Percentiles rank a stretch among this genome's conserved stretches.
Evolutionary conservation across 2,797 vertebrate species (phyloP).

Genomic region (Telmatherina bonti): DNA sequence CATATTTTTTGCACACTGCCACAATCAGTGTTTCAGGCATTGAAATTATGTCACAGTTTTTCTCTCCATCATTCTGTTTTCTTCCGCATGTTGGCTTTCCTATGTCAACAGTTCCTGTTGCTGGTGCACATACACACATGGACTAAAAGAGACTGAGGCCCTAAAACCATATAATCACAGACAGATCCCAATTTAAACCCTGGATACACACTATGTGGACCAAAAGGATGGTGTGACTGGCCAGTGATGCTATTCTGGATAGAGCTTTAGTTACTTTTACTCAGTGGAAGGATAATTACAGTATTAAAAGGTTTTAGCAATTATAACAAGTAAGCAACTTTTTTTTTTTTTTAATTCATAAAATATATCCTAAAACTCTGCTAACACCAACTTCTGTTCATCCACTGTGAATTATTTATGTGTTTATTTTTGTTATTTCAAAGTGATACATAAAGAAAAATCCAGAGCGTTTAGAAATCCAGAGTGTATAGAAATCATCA

Average conservation of each 20-base stretch:
- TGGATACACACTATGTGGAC: not conserved
- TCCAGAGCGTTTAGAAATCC: too few relatives aligned
- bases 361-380: not conserved
- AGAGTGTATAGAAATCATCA: not conserved
- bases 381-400: not conserved
- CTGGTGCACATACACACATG: not conserved
- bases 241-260: not conserved
- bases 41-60: not conserved
- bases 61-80: not conserved
- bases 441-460: not conserved
- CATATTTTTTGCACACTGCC: not conserved
- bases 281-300: not conserved
- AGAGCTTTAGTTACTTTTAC: not conserved
- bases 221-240: not conserved
- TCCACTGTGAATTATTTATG: not conserved
- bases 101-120: not conserved
- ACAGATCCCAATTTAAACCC: not conserved
- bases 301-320: not conserved
- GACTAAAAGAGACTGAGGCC: not conserved
- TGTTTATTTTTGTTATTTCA: not conserved
- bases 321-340: too few relatives aligned
- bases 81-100: not conserved
- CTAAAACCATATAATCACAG: not conserved
- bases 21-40: not conserved
- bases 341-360: not conserved